Evolutionary conservation across 2,888 invertebrate genomes (phyloP).

Genomic region (Platypus cylindrus): DNA sequence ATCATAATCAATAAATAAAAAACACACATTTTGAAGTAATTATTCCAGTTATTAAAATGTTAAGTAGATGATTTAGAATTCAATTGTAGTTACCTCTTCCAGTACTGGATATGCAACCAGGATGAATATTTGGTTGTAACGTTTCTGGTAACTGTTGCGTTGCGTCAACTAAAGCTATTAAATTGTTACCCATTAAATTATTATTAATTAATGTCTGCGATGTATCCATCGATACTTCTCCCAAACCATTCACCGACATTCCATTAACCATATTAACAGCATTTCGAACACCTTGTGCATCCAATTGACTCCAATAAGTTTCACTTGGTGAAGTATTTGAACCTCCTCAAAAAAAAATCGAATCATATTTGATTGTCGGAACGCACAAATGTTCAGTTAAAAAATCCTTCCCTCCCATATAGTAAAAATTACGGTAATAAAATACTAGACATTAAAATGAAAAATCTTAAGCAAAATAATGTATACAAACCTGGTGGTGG

Average conservation of each 20-base stretch:
- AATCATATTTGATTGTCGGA: background rate
- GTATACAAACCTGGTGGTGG: conserved; percentile 56
- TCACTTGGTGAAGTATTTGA: conserved; percentile 88
- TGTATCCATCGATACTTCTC: conserved; percentile 59
- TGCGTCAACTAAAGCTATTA: conserved; percentile 32
- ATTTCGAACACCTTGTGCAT: conserved; percentile 53
- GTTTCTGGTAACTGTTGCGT: conserved; percentile 30
- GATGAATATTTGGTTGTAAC: conserved; percentile 48
- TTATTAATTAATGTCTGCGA: conserved; percentile 43
- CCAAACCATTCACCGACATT: conserved; percentile 60
- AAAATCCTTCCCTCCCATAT: background rate
- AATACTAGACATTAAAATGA: too few species aligned
- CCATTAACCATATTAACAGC: conserved; percentile 66
- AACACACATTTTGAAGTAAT: too few species aligned
- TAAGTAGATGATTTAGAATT: too few species aligned
- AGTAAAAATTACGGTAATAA: background rate
- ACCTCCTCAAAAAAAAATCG: conserved; percentile 38
- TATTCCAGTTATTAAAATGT: too few species aligned
- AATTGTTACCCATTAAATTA: conserved; percentile 37
- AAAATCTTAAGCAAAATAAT: conserved; percentile 26
- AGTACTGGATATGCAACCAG: conserved; percentile 50
- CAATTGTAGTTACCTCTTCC: too few species aligned
- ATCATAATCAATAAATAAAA: too few species aligned
- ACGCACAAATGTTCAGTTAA: background rate
- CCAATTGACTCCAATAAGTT: conserved; percentile 77